These are phyloP conservation scores for Zosterops lateralis DNA, from an alignment of 2,113 vertebrate genomes.

Conservation along the genomic window DNA sequence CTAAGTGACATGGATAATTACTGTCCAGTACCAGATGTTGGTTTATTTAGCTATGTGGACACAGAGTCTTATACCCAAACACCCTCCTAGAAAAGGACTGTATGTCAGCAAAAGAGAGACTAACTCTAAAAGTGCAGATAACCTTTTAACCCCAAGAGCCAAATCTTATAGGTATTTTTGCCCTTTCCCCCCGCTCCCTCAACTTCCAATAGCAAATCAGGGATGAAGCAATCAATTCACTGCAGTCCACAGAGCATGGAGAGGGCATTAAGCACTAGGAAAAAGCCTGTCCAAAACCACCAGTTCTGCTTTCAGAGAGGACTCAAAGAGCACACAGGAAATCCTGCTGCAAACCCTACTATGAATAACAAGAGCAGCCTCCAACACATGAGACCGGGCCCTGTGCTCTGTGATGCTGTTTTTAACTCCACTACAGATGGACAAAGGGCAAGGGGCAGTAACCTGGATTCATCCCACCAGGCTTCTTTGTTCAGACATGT, in stretches of 20 bases:
- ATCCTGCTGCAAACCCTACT: not conserved
- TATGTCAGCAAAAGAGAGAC: not conserved
- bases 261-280: not conserved
- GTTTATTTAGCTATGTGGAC: not conserved
- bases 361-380: not conserved
- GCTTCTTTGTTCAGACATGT: not conserved
- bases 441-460: not conserved
- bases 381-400: not conserved
- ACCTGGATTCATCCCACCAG: not conserved
- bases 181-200: not conserved
- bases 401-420: not conserved
- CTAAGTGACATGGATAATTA: not conserved
- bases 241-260: not conserved
- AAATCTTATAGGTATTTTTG: not conserved
- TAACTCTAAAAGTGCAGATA: not conserved
- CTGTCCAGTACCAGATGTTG: not conserved
- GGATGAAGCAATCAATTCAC: not conserved
- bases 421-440: not conserved
- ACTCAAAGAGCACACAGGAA: not conserved
- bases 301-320: constrained; percentile 16
- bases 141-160: not conserved
- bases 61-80: not conserved
- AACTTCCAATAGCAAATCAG: not conserved
- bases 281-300: not conserved
- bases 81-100: not conserved